These are phyloP conservation scores for Miltochrista miniata DNA, from an alignment of 2,888 invertebrate genomes.

Conservation along the genomic window DNA sequence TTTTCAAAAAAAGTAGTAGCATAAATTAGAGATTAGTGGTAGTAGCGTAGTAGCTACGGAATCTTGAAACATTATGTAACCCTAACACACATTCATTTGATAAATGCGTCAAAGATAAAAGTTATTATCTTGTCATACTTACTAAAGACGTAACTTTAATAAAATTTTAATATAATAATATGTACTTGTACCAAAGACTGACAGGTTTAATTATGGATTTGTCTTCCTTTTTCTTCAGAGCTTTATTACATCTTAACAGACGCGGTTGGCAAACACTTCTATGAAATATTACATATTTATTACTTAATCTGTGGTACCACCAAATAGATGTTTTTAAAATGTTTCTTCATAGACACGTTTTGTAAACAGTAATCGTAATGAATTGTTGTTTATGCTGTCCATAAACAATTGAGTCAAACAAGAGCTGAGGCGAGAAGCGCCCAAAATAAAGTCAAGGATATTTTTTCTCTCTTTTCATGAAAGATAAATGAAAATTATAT, in stretches of 20 bases:
- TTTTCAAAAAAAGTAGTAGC: no score
- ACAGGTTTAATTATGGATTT: no score
- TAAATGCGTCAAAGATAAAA: no score
- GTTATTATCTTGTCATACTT: no score
- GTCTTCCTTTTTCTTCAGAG: background rate
- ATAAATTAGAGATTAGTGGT: no score
- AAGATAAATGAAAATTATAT: background rate
- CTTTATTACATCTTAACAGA: background rate
- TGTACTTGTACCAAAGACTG: no score
- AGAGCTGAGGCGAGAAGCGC: background rate
- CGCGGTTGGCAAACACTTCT: background rate
- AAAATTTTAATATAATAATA: no score
- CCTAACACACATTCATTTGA: no score
- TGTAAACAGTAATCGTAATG: slow-evolving; percentile 5
- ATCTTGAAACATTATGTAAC: no score
- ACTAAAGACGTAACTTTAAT: no score
- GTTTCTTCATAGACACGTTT: slow-evolving; percentile 4
- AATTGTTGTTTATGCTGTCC: slow-evolving; percentile 3
- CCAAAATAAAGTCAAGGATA: slow-evolving; percentile 3
- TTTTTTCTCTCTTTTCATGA: background rate
- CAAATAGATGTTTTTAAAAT: background rate
- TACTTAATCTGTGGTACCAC: background rate
- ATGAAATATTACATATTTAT: background rate
- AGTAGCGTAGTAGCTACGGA: no score
- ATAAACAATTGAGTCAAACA: slow-evolving; percentile 4